Conservation (phyloP, 2,113 vertebrate genomes). For the Stigmatopora argus region DNA sequence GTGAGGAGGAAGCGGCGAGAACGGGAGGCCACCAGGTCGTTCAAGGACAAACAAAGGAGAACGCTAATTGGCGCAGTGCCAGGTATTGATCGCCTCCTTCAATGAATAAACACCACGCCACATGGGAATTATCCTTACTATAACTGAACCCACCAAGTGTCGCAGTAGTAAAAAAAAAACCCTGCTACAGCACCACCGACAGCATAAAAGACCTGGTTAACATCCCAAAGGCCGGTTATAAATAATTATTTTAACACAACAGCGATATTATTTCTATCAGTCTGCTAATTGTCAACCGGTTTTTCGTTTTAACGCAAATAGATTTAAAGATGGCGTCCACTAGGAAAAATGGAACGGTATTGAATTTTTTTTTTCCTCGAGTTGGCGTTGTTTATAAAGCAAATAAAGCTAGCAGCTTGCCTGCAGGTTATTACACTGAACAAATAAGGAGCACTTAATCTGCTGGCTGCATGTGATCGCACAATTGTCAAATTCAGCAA, state of each 20-base stretch:
- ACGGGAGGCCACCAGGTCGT: background rate
- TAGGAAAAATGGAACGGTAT: background rate
- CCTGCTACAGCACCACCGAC: background rate
- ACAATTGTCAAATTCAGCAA: slow-evolving; percentile 8
- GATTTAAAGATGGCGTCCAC: background rate
- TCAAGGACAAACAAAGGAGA: background rate
- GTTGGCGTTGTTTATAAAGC: slow-evolving; percentile 20
- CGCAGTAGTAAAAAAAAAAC: background rate
- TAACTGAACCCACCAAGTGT: background rate
- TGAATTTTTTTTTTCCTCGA: no score
- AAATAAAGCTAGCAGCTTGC: slow-evolving; percentile 33
- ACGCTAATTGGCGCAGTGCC: background rate
- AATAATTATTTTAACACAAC: slow-evolving; percentile 5
- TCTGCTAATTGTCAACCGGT: background rate
- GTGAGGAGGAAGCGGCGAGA: background rate
- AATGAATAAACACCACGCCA: background rate
- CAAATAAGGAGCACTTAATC: slow-evolving; percentile 32
- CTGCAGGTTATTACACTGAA: slow-evolving; percentile 20
- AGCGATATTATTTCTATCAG: background rate
- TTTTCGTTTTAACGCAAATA: background rate
- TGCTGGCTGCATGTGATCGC: slow-evolving; percentile 20
- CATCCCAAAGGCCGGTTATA: background rate
- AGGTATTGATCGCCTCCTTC: background rate
- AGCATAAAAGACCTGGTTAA: background rate
- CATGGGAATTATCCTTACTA: background rate